Conservation (phyloP, 2,797 vertebrate species). For the Notolabrus celidotus region DNA sequence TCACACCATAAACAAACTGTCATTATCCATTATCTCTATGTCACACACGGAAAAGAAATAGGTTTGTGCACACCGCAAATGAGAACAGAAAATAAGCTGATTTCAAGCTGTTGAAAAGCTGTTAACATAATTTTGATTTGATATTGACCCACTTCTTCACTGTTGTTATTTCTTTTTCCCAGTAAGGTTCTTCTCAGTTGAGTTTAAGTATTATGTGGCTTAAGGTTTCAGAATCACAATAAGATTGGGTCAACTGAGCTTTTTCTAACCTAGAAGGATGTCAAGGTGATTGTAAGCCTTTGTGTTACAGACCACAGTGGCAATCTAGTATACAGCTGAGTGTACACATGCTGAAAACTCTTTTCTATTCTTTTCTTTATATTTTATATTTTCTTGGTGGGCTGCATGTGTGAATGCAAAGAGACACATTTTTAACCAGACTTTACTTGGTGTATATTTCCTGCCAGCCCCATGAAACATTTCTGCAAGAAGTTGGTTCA, state of each 20-base stretch:
- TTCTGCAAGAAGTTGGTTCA: no score
- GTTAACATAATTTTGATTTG: constrained; percentile 8
- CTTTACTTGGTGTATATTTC: no score
- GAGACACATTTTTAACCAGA: no score
- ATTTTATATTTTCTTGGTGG: no score
- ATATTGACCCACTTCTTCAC: not conserved
- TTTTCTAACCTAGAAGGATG: not conserved
- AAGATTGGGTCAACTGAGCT: not conserved
- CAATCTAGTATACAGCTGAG: not conserved
- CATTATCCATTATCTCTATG: constrained; percentile 19
- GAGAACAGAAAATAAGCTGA: constrained; percentile 2
- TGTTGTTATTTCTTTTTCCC: not conserved
- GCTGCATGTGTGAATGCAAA: no score
- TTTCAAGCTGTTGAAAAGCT: constrained; percentile 16
- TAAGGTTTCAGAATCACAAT: not conserved
- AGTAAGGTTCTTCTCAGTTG: not conserved
- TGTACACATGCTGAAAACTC: no score
- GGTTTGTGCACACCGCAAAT: constrained; percentile 1
- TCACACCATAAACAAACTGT: constrained; percentile 19
- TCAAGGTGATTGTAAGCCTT: not conserved
- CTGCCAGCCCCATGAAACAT: no score
- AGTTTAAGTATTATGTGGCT: not conserved
- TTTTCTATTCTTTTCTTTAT: no score
- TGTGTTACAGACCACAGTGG: not conserved
- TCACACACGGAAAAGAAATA: constrained; percentile 9